Conservation (phyloP, 37 sponge, comb jelly and placozoan genomes). For the Theonella swinhoei region DNA sequence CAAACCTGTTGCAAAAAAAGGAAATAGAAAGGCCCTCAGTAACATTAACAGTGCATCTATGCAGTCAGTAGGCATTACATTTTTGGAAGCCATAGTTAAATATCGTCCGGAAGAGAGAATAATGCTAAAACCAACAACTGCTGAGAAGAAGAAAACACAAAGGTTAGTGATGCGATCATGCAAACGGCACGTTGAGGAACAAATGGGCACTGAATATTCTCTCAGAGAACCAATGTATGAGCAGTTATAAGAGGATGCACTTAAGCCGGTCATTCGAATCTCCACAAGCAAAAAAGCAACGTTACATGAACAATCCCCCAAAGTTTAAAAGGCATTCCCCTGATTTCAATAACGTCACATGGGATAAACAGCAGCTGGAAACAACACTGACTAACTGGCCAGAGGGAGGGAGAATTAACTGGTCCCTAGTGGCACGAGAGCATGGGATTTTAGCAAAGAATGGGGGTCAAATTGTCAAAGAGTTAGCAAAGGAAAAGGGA, state of each 20-base stretch:
- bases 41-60: too few species aligned
- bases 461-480: conserved; percentile 15
- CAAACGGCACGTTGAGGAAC: background rate
- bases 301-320: background rate
- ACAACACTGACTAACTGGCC: conserved; percentile 4
- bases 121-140: conserved; percentile 1
- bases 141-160: background rate
- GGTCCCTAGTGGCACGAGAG: conserved; percentile 22
- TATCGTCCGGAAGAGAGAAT: background rate
- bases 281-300: conserved; percentile 7
- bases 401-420: conserved; percentile 9
- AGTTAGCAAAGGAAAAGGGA: conserved; percentile 27
- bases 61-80: background rate
- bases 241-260: conserved; percentile 7
- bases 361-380: conserved; percentile 25
- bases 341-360: conserved; percentile 35
- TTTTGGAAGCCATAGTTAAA: background rate
- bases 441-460: conserved; percentile 12
- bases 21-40: too few species aligned
- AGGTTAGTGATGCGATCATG: background rate
- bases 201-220: conserved; percentile 1
- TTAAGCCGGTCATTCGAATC: conserved; percentile 12
- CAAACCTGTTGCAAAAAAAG: too few species aligned
- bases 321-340: conserved; percentile 18
- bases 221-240: conserved; percentile 8